A percentile compares a stretch with the other conserved stretches of the same genome.
phyloP scores from a whole-genome alignment of 37 sponge, comb jelly and placozoan species.

The Bolinopsis microptera region DNA sequence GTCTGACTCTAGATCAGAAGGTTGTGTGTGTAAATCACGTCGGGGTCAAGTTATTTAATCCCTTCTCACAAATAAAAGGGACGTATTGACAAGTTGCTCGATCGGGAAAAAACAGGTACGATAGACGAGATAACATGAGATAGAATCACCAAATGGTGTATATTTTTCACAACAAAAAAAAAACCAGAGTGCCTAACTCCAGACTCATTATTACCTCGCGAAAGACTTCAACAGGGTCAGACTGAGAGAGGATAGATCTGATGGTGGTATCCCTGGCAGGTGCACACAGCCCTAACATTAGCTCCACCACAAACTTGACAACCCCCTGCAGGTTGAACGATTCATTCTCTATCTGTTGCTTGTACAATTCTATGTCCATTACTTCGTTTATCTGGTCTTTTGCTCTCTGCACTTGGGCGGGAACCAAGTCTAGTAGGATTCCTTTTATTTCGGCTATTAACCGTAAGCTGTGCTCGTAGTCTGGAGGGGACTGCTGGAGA shows the following conservation, averaged over 20 bases:
- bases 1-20: too few species aligned
- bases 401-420: background rate
- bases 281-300: constrained; percentile 38
- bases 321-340: background rate
- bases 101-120: too few species aligned
- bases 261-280: constrained; percentile 26
- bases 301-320: constrained; percentile 22
- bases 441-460: constrained; percentile 18
- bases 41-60: background rate
- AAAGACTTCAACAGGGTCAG: constrained; percentile 35
- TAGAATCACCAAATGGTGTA: too few species aligned
- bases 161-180: too few species aligned
- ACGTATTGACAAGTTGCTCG: too few species aligned
- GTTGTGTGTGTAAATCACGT: too few species aligned
- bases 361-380: constrained; percentile 44
- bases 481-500: constrained; percentile 10
- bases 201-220: background rate
- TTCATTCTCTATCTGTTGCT: constrained; percentile 33
- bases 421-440: constrained; percentile 18
- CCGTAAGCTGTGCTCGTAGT: constrained; percentile 33
- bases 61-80: too few species aligned
- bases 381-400: constrained; percentile 44
- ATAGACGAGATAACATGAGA: too few species aligned
- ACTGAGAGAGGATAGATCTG: constrained; percentile 7
- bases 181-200: too few species aligned